These are phyloP conservation scores for Chironomus tentans DNA, from an alignment of 2,888 invertebrate genomes.

Conservation along the genomic window DNA sequence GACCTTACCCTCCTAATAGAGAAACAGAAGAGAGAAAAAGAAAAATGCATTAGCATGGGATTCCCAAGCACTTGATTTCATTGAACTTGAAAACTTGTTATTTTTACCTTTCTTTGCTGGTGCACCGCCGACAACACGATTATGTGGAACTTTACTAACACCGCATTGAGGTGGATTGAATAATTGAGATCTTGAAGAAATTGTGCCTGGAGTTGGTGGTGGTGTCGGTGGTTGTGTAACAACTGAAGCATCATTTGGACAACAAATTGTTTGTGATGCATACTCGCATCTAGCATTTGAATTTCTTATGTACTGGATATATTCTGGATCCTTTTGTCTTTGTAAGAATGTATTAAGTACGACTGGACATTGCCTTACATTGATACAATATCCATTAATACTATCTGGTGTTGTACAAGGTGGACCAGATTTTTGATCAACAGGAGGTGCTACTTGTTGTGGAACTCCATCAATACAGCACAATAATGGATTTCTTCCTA, in stretches of 20 bases:
- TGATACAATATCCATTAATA: constrained; percentile 17
- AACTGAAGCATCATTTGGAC: constrained; percentile 21
- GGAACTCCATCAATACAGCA: constrained; percentile 10
- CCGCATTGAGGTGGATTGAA: constrained; percentile 51
- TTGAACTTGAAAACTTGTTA: constrained; percentile 2
- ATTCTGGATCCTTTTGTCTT: constrained; percentile 22
- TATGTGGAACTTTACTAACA: constrained; percentile 46
- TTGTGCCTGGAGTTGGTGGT: neutral
- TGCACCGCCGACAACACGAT: constrained; percentile 63
- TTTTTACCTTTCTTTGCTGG: constrained; percentile 51
- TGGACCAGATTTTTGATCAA: constrained; percentile 29
- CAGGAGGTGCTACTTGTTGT: constrained; percentile 23
- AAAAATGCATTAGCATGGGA: constrained; percentile 7
- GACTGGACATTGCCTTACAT: constrained; percentile 22
- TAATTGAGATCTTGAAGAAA: constrained; percentile 30
- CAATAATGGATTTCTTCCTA: constrained; percentile 40
- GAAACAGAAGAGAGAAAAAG: constrained; percentile 6
- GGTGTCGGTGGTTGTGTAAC: neutral
- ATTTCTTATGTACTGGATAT: constrained; percentile 20
- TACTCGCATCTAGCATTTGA: constrained; percentile 28
- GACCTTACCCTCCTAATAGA: constrained; percentile 14
- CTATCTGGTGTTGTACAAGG: constrained; percentile 29
- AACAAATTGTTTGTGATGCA: constrained; percentile 21
- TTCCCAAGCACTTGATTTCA: constrained; percentile 15
- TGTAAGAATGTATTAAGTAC: constrained; percentile 18